phyloP scores from a whole-genome alignment of 2,113 vertebrate species.

The human region GRCh38 chr4:59793001-59793500 shows the following conservation, averaged over 20 bases:
- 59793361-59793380: neutral
- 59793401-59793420: neutral
- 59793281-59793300: neutral
- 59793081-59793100: neutral
- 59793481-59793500: constrained; percentile 32
- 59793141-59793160: neutral
- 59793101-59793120: neutral
- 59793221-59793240: neutral
- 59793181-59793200: neutral
- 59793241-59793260: neutral
- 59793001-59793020: neutral
- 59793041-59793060: neutral
- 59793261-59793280: neutral
- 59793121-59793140: neutral
- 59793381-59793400: neutral
- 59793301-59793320: neutral
- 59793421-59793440: neutral
- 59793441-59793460: neutral
- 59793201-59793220: neutral
- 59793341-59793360: neutral
- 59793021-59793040: neutral
- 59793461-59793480: neutral
- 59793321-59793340: neutral
- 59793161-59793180: neutral
- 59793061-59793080: neutral